Conservation (phyloP, 2,797 vertebrate species). For the Danio tinwini region DNA sequence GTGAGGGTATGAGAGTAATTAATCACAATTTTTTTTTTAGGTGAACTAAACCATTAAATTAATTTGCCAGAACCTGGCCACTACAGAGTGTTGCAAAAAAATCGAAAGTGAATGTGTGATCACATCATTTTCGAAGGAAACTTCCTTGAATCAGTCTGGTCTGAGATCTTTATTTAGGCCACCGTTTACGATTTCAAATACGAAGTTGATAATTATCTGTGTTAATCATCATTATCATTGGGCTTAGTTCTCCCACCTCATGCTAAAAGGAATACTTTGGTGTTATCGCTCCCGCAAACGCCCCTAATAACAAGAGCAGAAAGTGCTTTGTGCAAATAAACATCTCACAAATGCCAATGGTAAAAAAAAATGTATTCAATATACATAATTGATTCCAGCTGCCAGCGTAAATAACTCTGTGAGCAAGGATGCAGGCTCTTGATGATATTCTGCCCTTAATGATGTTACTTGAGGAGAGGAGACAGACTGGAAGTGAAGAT, state of each 20-base stretch:
- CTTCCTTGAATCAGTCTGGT: slow-evolving; percentile 6
- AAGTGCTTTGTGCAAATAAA: slow-evolving; percentile 46
- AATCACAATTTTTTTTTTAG: too few species aligned
- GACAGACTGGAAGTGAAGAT: slow-evolving; percentile 37
- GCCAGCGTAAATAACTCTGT: slow-evolving; percentile 42
- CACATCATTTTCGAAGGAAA: background rate
- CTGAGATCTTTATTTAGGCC: background rate
- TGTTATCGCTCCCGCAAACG: slow-evolving; percentile 39
- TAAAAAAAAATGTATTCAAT: slow-evolving; percentile 53
- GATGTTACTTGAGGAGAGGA: slow-evolving; percentile 44
- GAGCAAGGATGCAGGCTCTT: slow-evolving; percentile 37
- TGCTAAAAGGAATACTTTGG: slow-evolving; percentile 25
- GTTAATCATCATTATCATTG: slow-evolving; percentile 3
- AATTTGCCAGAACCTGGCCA: slow-evolving; percentile 17
- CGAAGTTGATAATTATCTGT: slow-evolving; percentile 14
- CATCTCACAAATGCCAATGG: slow-evolving; percentile 51
- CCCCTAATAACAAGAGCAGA: slow-evolving; percentile 46
- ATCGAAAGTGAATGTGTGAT: background rate
- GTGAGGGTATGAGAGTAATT: too few species aligned
- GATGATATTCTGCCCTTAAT: slow-evolving; percentile 51
- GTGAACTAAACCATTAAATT: too few species aligned
- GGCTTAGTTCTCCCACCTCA: slow-evolving; percentile 5
- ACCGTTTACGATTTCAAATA: background rate
- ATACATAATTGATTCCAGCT: slow-evolving; percentile 63
- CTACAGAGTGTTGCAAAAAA: background rate